Percentiles rank a stretch among this genome's conserved stretches.
These are phyloP conservation scores for Myoxocephalus aenaeus DNA, from an alignment of 2,797 vertebrate genomes.

Conservation along the genomic window DNA sequence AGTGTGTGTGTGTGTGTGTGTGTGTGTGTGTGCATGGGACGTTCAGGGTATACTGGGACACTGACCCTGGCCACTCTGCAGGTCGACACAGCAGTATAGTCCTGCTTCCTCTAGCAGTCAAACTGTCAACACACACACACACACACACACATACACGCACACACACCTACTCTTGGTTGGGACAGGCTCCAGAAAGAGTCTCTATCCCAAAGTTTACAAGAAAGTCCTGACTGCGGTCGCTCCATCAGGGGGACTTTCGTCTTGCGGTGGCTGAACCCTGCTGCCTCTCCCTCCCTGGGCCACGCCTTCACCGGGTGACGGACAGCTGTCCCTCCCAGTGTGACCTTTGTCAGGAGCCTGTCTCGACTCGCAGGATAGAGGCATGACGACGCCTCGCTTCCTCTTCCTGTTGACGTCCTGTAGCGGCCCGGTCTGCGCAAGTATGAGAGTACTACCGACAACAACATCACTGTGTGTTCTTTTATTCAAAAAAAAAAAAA, in stretches of 20 bases:
- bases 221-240: constrained; percentile 65
- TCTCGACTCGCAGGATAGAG: constrained; percentile 69
- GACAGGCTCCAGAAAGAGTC: constrained; percentile 59
- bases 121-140: constrained; percentile 64
- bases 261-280: constrained; percentile 67
- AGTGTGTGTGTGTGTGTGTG: constrained; percentile 48
- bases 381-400: constrained; percentile 61
- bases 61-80: constrained; percentile 28
- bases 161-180: constrained; percentile 44
- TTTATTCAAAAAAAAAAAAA: constrained; percentile 84
- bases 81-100: constrained; percentile 27
- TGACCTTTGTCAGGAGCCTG: constrained; percentile 72
- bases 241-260: constrained; percentile 54
- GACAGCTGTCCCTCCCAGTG: constrained; percentile 67
- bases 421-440: constrained; percentile 67
- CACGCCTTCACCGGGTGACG: constrained; percentile 62
- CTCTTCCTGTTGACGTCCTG: constrained; percentile 81
- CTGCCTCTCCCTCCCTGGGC: constrained; percentile 68
- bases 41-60: constrained; percentile 53
- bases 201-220: constrained; percentile 79
- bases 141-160: constrained; percentile 63
- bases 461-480: constrained; percentile 91
- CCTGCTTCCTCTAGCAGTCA: constrained; percentile 52
- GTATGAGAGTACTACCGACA: constrained; percentile 82
- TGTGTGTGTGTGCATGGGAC: constrained; percentile 29